Conservation (phyloP, 2,113 vertebrate genomes). For the Colistium nudipinnis region DNA sequence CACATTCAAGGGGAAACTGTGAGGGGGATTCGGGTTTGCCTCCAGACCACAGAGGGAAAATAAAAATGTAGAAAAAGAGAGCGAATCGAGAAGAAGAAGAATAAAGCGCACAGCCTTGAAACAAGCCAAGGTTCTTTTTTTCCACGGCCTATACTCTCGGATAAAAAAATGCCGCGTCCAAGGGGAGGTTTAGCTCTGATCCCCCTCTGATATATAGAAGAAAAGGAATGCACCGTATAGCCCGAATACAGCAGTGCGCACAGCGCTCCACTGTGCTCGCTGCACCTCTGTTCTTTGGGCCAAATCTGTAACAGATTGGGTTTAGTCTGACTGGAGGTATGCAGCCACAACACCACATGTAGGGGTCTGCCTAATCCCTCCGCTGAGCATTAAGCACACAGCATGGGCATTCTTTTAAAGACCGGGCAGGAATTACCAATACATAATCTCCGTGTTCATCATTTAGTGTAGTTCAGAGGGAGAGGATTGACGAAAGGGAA, state of each 20-base stretch:
- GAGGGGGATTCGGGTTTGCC: slow-evolving; percentile 67
- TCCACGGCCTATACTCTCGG: slow-evolving; percentile 44
- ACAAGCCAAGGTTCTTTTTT: slow-evolving; percentile 63
- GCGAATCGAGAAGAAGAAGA: slow-evolving; percentile 26
- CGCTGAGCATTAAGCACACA: slow-evolving; percentile 77
- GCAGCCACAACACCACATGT: slow-evolving; percentile 83
- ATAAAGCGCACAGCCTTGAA: slow-evolving; percentile 42
- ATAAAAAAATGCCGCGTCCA: slow-evolving; percentile 63
- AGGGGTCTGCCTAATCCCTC: slow-evolving; percentile 76
- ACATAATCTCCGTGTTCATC: slow-evolving; percentile 77
- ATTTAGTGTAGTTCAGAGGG: slow-evolving; percentile 59
- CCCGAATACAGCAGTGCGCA: slow-evolving; percentile 29
- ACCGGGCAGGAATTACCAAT: slow-evolving; percentile 75
- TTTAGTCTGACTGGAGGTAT: slow-evolving; percentile 82
- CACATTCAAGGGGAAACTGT: slow-evolving; percentile 68
- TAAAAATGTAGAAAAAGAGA: slow-evolving; percentile 49
- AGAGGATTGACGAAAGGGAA: slow-evolving; percentile 9
- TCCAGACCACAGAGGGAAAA: slow-evolving; percentile 73
- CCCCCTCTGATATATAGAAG: slow-evolving; percentile 62
- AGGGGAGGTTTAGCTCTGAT: slow-evolving; percentile 62
- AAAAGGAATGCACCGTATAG: slow-evolving; percentile 66
- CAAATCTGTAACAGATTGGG: slow-evolving; percentile 84
- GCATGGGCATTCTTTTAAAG: slow-evolving; percentile 77
- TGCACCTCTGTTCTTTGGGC: slow-evolving; percentile 67
- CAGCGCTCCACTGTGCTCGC: slow-evolving; percentile 43